These are phyloP conservation scores for Galleria mellonella DNA, from an alignment of 1,140 invertebrate species.

Conservation along the genomic window DNA sequence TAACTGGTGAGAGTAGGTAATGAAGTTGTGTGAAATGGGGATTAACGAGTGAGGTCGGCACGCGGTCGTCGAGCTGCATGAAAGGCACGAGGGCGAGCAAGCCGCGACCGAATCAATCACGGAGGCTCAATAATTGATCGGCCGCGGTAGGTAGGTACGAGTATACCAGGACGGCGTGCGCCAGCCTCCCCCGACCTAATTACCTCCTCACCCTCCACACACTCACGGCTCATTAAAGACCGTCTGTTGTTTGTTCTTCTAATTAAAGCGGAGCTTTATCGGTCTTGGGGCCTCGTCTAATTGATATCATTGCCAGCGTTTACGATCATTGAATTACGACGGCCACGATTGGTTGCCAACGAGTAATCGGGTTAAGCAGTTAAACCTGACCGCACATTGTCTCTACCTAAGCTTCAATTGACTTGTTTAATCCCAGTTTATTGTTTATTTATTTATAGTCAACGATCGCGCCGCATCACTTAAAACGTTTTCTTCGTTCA, in stretches of 20 bases:
- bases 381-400: slow-evolving; percentile 63
- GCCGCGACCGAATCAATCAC: slow-evolving; percentile 50
- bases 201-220: slow-evolving; percentile 48
- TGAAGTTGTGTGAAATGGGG: slow-evolving; percentile 5
- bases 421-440: slow-evolving; percentile 64
- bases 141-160: too few relatives aligned
- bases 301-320: slow-evolving; percentile 68
- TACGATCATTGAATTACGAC: slow-evolving; percentile 66
- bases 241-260: slow-evolving; percentile 70
- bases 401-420: slow-evolving; percentile 46
- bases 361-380: slow-evolving; percentile 34
- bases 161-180: slow-evolving; percentile 15
- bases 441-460: slow-evolving; percentile 65
- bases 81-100: slow-evolving; percentile 7
- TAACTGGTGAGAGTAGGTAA: not conserved
- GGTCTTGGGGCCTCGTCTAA: slow-evolving; percentile 54
- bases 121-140: slow-evolving; percentile 56
- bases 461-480: slow-evolving; percentile 4
- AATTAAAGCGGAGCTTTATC: slow-evolving; percentile 70
- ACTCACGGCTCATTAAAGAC: slow-evolving; percentile 62
- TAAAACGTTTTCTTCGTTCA: slow-evolving; percentile 20
- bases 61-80: slow-evolving; percentile 5
- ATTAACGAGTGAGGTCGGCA: slow-evolving; percentile 13
- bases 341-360: slow-evolving; percentile 45
- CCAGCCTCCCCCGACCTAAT: slow-evolving; percentile 45